Conservation (phyloP, 2,113 vertebrate genomes). For the Ellobius talpinus region DNA sequence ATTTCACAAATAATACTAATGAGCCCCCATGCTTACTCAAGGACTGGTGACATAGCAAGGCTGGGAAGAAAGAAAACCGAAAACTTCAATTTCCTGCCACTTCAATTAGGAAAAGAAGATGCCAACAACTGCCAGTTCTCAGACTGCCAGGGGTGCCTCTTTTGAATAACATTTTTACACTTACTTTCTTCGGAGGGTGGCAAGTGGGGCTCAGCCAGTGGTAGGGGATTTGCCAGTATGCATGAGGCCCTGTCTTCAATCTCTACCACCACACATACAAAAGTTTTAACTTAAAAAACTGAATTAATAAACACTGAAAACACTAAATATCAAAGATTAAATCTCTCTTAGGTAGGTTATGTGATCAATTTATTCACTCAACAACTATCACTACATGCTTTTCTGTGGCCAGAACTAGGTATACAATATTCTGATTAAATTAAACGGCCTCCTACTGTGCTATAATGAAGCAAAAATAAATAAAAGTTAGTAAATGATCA, state of each 20-base stretch:
- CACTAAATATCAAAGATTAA: background rate
- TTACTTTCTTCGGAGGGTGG: background rate
- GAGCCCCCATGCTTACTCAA: constrained; percentile 1
- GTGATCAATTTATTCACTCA: constrained; percentile 13
- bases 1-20: constrained; percentile 53
- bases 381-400: constrained; percentile 38
- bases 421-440: constrained; percentile 39
- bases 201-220: background rate
- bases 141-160: background rate
- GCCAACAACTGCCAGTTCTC: background rate
- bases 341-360: background rate
- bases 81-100: background rate
- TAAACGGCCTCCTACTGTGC: constrained; percentile 44
- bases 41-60: background rate
- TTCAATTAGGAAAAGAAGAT: constrained; percentile 13
- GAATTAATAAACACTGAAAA: background rate
- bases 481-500: constrained; percentile 64
- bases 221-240: background rate
- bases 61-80: background rate
- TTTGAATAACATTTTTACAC: background rate
- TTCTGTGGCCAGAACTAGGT: constrained; percentile 3
- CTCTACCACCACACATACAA: background rate
- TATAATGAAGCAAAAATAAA: constrained; percentile 72
- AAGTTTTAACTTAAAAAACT: background rate
- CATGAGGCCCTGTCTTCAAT: background rate